A percentile compares a stretch with the other conserved stretches of the same genome.
These are phyloP conservation scores for Drosophila pandora DNA, from an alignment of 1,140 invertebrate species.

Conservation along the genomic window DNA sequence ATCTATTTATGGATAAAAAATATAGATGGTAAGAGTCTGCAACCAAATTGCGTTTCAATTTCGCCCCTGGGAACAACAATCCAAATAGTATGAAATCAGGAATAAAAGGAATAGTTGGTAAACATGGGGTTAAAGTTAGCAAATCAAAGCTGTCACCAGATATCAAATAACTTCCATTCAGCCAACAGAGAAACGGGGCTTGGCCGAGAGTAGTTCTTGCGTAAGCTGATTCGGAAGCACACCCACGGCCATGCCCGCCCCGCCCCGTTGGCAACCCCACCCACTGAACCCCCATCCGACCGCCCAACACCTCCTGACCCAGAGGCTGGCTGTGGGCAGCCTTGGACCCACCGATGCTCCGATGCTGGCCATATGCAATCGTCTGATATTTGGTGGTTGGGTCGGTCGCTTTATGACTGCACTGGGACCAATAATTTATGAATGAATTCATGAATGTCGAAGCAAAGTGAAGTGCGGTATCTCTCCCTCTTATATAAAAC, in stretches of 20 bases:
- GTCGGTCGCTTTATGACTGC: conserved; percentile 74
- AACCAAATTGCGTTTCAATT: not conserved
- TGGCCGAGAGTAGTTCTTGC: conserved; percentile 26
- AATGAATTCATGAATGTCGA: conserved; percentile 80
- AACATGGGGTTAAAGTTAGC: conserved; percentile 16
- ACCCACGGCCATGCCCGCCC: conserved; percentile 1
- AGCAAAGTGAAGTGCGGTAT: conserved; percentile 44
- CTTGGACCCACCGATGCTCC: conserved; percentile 9
- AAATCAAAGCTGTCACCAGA: conserved; percentile 34
- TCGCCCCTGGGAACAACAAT: conserved; percentile 5
- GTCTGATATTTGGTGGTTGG: conserved; percentile 74
- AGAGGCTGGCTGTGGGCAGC: conserved; percentile 3
- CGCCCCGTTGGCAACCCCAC: not conserved
- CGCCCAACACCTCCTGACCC: conserved; percentile 11
- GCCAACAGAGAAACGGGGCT: conserved; percentile 24
- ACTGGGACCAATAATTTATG: conserved; percentile 78
- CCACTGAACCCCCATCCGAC: not conserved
- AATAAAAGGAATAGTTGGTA: conserved; percentile 2
- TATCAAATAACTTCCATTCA: conserved; percentile 37
- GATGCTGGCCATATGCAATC: conserved; percentile 66
- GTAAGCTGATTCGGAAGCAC: conserved; percentile 39
- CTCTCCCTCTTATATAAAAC: conserved; percentile 38
- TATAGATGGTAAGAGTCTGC: not conserved
- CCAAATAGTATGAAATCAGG: conserved; percentile 11
- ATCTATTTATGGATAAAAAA: not conserved